These are phyloP conservation scores for Ectemnius lituratus DNA, from an alignment of 2,888 invertebrate genomes.

Conservation along the genomic window DNA sequence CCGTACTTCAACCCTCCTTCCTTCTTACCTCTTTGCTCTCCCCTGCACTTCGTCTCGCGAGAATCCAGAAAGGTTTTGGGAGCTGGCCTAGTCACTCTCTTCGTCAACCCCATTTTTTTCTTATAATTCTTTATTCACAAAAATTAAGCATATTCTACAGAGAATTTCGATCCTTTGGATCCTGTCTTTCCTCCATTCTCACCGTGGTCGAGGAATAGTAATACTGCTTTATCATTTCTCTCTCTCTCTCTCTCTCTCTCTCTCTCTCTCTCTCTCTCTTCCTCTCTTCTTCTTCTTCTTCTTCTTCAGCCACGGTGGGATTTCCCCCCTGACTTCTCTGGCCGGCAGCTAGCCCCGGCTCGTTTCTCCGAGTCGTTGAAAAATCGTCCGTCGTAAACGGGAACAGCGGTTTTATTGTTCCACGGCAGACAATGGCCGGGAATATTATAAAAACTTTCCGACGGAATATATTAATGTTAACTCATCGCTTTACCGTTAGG, in stretches of 20 bases:
- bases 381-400: slow-evolving; percentile 75
- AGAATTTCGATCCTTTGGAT: background rate
- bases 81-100: background rate
- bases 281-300: slow-evolving; percentile 1
- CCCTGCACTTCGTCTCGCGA: background rate
- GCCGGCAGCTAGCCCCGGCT: slow-evolving; percentile 60
- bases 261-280: slow-evolving; percentile 1
- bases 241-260: slow-evolving; percentile 4
- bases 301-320: slow-evolving; percentile 5
- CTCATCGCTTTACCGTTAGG: slow-evolving; percentile 77
- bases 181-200: slow-evolving; percentile 24
- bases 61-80: background rate
- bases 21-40: background rate
- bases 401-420: slow-evolving; percentile 77
- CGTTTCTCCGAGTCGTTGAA: slow-evolving; percentile 72
- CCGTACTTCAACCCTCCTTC: slow-evolving; percentile 22
- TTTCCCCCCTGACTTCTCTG: slow-evolving; percentile 5
- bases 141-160: slow-evolving; percentile 27
- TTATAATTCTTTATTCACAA: slow-evolving; percentile 7
- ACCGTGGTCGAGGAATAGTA: slow-evolving; percentile 10
- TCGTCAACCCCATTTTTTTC: background rate
- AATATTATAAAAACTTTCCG: slow-evolving; percentile 77
- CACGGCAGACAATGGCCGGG: slow-evolving; percentile 75
- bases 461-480: slow-evolving; percentile 78
- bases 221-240: slow-evolving; percentile 16